A percentile compares a stretch with the other conserved stretches of the same genome.
phyloP scores from a whole-genome alignment of 2,888 invertebrate species.

The Lasiommata megera region DNA sequence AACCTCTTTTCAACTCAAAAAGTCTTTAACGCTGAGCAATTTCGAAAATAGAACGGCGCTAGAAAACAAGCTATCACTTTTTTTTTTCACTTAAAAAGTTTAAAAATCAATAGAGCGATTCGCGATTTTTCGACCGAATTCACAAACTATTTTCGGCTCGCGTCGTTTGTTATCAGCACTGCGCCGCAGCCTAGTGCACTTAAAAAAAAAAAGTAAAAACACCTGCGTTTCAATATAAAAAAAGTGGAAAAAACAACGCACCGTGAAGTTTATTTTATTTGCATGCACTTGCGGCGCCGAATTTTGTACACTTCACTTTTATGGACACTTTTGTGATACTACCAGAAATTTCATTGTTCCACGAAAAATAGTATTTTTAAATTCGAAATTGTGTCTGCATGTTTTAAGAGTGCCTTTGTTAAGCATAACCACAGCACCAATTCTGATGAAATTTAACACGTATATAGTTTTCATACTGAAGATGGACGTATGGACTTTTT shows the following conservation, averaged over 20 bases:
- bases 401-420: no score
- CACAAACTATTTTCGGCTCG: slow-evolving; percentile 20
- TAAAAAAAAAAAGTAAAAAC: slow-evolving; percentile 27
- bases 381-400: no score
- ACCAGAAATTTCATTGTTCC: not conserved
- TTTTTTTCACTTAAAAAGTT: slow-evolving; percentile 5
- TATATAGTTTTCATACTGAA: no score
- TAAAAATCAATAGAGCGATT: slow-evolving; percentile 16
- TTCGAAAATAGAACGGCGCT: not conserved
- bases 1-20: no score
- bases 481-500: no score
- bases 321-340: not conserved
- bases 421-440: no score
- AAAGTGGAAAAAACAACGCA: not conserved
- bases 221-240: slow-evolving; percentile 27
- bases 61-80: not conserved
- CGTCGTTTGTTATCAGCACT: slow-evolving; percentile 26
- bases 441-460: no score
- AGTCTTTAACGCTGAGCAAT: not conserved
- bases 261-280: slow-evolving; percentile 18
- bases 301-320: slow-evolving; percentile 18
- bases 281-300: slow-evolving; percentile 20
- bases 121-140: slow-evolving; percentile 15
- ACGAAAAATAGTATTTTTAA: not conserved
- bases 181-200: slow-evolving; percentile 19